Evolutionary conservation across 2,113 vertebrate species (phyloP).

Genomic region (Ameiurus melas): DNA sequence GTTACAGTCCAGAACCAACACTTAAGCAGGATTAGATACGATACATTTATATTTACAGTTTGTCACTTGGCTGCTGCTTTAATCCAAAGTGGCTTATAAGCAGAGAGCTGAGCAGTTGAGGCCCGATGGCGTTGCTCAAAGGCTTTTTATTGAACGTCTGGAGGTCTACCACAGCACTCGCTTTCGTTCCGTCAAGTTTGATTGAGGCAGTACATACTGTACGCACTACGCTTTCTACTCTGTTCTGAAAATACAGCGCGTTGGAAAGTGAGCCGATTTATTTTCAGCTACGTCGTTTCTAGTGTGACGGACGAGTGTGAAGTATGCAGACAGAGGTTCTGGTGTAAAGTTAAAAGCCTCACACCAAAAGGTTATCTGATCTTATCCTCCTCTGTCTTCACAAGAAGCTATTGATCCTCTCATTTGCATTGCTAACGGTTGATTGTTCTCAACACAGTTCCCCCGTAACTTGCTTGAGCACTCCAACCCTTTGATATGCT

Average conservation of each 20-base stretch:
- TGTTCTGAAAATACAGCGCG: not conserved
- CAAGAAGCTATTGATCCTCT: not conserved
- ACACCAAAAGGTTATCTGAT: slow-evolving; percentile 13
- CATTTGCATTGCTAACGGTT: slow-evolving; percentile 26
- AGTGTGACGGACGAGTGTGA: not conserved
- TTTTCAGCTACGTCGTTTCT: not conserved
- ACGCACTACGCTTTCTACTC: not conserved
- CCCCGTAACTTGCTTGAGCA: not conserved
- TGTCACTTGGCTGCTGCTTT: not conserved
- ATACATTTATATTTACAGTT: slow-evolving; percentile 4
- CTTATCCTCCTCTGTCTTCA: not conserved
- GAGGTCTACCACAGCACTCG: not conserved
- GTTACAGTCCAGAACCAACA: not conserved
- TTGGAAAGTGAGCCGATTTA: not conserved
- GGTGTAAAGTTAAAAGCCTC: not conserved
- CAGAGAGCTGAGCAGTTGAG: not conserved
- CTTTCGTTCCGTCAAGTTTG: too few species aligned
- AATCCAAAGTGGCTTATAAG: not conserved
- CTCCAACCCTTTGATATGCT: slow-evolving; percentile 2
- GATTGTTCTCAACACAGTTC: slow-evolving; percentile 3
- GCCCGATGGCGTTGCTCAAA: not conserved
- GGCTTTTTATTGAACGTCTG: not conserved
- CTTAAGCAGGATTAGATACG: slow-evolving; percentile 11
- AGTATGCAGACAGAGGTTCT: not conserved
- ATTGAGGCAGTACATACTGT: not conserved